These are phyloP conservation scores for Xyrauchen texanus DNA, from an alignment of 2,113 vertebrate genomes.

Conservation along the genomic window DNA sequence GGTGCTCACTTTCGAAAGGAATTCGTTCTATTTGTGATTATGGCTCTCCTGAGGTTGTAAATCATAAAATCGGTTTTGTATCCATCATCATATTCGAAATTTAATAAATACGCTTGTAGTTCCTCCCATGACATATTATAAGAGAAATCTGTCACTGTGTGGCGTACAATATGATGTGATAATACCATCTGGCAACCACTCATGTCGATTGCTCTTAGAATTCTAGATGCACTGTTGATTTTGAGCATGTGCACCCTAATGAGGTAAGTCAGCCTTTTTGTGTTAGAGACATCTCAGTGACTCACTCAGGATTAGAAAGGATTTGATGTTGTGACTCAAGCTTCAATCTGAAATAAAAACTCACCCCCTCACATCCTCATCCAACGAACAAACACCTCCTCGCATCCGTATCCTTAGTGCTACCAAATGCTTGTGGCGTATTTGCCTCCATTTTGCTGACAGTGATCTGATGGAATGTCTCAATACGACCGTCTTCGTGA, in stretches of 20 bases:
- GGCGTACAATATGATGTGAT: conserved; percentile 14
- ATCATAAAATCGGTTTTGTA: neutral
- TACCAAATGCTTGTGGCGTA: conserved; percentile 44
- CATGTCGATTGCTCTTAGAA: conserved; percentile 6
- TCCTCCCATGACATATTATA: conserved; percentile 7
- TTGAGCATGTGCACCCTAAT: conserved; percentile 69
- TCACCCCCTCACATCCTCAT: conserved; percentile 57
- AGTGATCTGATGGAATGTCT: conserved; percentile 55
- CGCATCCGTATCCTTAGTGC: conserved; percentile 32
- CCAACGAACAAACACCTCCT: conserved; percentile 50
- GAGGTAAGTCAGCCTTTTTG: conserved; percentile 66
- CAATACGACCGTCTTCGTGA: conserved; percentile 41
- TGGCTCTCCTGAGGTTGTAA: neutral
- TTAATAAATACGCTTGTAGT: conserved; percentile 16
- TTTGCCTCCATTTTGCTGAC: conserved; percentile 54
- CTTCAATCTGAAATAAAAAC: conserved; percentile 65
- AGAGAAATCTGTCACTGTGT: neutral
- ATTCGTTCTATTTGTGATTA: neutral
- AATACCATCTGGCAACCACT: conserved; percentile 15
- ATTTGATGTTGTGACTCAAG: conserved; percentile 74
- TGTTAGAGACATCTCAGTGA: conserved; percentile 66
- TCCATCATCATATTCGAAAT: neutral
- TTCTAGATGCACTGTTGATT: conserved; percentile 65
- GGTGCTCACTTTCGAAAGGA: neutral
- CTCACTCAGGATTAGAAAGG: conserved; percentile 74